Base-by-base conservation (phyloP, 1,140 invertebrate genomes). In the Dendrolimus kikuchii region DNA sequence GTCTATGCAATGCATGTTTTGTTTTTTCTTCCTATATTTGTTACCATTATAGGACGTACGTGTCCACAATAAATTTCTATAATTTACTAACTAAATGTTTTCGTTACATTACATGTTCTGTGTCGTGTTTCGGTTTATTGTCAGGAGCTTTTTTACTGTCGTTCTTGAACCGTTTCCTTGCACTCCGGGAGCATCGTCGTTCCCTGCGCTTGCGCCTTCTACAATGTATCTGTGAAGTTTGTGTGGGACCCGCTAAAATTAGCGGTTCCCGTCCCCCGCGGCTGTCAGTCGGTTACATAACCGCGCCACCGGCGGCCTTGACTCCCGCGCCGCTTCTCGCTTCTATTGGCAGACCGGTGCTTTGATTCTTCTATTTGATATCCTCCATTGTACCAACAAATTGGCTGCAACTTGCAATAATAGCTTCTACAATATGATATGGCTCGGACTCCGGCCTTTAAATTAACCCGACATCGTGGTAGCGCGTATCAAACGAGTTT, bases 301-400 rank as follows among this genome's bases (percentile, higher is more conserved):
- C 66, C 71, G 69, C 78, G 70, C 68, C 75, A 76, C 72, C 61
- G 64, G 54, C 73, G 81, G 81, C 82, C 82, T 86, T 86, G 82
- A 86, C 81, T 86, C 82, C 82, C 77, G 82, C 82, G 82, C 81
- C 71, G 74, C 60, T 59, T 60, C 61, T 61, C 49, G 55, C 61
- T 64, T 63, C 70, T 68, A 75, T 69, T 77, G 65, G 67, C 68
- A 67, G 57, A 66, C 60, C 52, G 63, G 73, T 69, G 57, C 67
- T 59, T 64, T 63, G 46, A 62, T 59, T 57, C 54, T 52, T 56
- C 51, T 58, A 64, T 57, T 53, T 54, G 49, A 38, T 39, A 41
- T 50, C 42, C 5, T 50, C 4, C 6, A 23, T 23, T 23, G 23
- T 23, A 23, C 23, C 23, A 23, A 23, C 23, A 23, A 23, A 23